Evolutionary conservation across 2,113 vertebrate species (phyloP), one percentile per base, ranked within the genome.

Genomic region (Tichodroma muraria): DNA sequence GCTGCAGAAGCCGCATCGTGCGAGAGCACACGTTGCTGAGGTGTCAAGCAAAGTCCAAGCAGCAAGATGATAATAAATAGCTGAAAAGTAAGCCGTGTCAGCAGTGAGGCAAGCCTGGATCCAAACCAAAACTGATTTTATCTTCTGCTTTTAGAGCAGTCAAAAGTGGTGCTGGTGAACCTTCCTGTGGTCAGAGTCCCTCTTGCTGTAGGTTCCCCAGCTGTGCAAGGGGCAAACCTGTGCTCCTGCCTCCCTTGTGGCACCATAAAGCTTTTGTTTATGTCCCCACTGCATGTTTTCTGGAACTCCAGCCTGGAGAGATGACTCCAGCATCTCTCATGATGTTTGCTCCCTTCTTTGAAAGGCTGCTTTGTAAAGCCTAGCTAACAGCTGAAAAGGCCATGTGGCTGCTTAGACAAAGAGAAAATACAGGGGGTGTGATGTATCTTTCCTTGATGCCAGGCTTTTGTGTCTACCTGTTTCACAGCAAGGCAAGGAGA

Each of bases 161-260:
- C 38, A 53, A 52, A 22, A 59, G 56, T 15, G 37, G 13, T 40
- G 14, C 17, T 14, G 44, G 27, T 23, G 68, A 64, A 22, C 21
- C 30, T 47, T 68, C 10, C 33, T 17, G 25, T 45, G 35, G 23
- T 49, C 64, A 23, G 44, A 47, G 50, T 21, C 5, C 13, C 33
- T 57, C 31, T 52, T 0, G 2, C 66, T 77, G 30, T 14, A 70
- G 35, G 37, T 24, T 30, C 22, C 12, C 25, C 1, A 3, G 49
- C 68, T 31, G 15, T 31, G 37, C 24, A 9, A 16, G 44, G 30
- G 33, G 21, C 15, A 10, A 18, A 20, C 3, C 5, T 16, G 10
- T 4, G 1, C 57, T 79, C 16, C 8, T 35, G 7, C 18, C 35
- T 84, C 21, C 49, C 5, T 33, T 35, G 33, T 68, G 53, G 42